These are phyloP conservation scores for Pterophyllum scalare DNA, from an alignment of 2,113 vertebrate species.

Conservation along the genomic window DNA sequence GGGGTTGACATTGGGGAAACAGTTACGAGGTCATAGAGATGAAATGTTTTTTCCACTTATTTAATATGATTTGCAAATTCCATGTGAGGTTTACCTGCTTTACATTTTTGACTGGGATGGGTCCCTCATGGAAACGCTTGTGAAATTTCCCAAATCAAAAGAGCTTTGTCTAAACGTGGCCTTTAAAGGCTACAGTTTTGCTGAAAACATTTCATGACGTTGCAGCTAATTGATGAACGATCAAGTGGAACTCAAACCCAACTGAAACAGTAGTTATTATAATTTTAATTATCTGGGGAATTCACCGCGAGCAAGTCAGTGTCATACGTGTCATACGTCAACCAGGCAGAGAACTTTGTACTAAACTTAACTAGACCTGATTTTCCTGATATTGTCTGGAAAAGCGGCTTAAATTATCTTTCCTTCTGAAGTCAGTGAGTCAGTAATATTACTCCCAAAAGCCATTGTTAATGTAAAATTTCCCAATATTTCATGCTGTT, in stretches of 20 bases:
- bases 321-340: neutral
- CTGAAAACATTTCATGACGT: neutral
- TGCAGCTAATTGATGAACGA: neutral
- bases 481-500: conserved; percentile 56
- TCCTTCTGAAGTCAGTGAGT: conserved; percentile 43
- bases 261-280: neutral
- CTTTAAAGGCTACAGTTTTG: neutral
- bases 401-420: conserved; percentile 17
- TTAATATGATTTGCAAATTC: conserved; percentile 6
- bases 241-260: neutral
- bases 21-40: neutral
- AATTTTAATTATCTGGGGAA: neutral
- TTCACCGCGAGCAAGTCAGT: no score
- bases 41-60: neutral
- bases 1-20: neutral
- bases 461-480: conserved; percentile 43
- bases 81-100: neutral
- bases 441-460: conserved; percentile 18
- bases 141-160: neutral
- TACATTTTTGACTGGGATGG: neutral
- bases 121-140: neutral
- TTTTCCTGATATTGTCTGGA: conserved; percentile 1
- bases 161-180: neutral
- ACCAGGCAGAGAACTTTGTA: neutral
- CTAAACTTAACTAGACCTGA: neutral